Base-by-base conservation (phyloP, 2,888 invertebrate genomes). In the Hirtodrosophila alboralis region DNA sequence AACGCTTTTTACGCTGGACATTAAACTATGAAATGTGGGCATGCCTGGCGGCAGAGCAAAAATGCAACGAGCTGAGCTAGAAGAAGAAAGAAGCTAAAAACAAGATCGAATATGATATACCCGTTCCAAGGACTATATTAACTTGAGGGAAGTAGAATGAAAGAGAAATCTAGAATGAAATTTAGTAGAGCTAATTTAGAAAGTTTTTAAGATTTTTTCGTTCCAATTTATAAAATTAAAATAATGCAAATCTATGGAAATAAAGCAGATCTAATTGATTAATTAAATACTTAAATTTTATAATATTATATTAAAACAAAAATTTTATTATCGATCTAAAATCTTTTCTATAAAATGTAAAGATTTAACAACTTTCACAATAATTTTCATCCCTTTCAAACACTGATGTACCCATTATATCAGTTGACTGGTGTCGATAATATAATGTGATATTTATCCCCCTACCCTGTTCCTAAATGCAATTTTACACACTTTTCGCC, bases 1-100 rank as follows among this genome's bases (percentile, higher is more conserved):
- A 76, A 76, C 84, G 76, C 70, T 67, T 53, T 51, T 34, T 52
- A 54, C 21, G 44, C 63, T 68, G 76, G 63, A 48, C 77, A 61
- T 21, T 40, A 30, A 44, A 45, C 44, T 41, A 76, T 67, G 60
- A 80, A 57, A 59, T 84, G 84, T 77, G 58, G 58, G 23, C 53
- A 47, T 68, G 75, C 49, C 83, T 48, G 16, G 40, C 43, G 58
- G 83, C 53, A 49, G 18, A 31, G 34, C 30, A 18, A 9, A 9
- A 9, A 21, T 30, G 44, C 48, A 36, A 30, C n/a, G 43, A 27
- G 8, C 44, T 27, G 21, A 21, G 40, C 37, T 9, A 9, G 16
- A 10, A 33, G 33, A 31, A 53, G 26, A 16, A 28, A 10, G 33
- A 7, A 13, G 6, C 9, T 4, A 5, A 28, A 26, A 8, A 8